Evolutionary conservation across 2,888 invertebrate species (phyloP), one percentile per base, ranked within the genome.

Genomic region (Papilio gigon): DNA sequence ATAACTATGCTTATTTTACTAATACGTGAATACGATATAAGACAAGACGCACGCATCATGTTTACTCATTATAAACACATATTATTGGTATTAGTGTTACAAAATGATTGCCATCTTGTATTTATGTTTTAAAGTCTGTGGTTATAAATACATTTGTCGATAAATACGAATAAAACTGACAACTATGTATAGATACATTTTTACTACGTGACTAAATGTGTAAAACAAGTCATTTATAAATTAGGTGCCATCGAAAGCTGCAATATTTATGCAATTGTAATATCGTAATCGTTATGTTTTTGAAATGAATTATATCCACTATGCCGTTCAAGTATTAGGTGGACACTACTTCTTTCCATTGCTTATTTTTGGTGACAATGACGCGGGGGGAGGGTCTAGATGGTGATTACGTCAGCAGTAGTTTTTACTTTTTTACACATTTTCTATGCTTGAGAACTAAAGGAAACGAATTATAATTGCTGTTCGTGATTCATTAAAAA

Each of bases 1-100:
- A 68, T 68, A 59, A 59, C 40, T 65, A 42, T 33, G 65, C 60
- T 65, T 69, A 30, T 69, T 68, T 64, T 60, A 60, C 50, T 68
- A 64, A 50, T 59, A 60, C 40, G 59, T 40, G 60, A 59, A 64
- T 40, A 60, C 50, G 40, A 42, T 60, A 60, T 50, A 65, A 65
- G 40, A 68, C 68, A 68, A 58, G 40, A 56, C 58, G 44, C 63
- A 40, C 60, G 50, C 65, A 65, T 59, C 25, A 53, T 65, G 65
- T 65, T 53, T 60, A 65, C 30, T 59, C 22, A 65, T 50, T 33
- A 42, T 69, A 69, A 69, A 69, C 60, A 67, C n/a, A 56, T 27
- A 35, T 53, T 35, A 35, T 8, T 37, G 20, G 20, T 8, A 37
- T 53, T 20, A 35, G 65, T 40, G 53, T 60, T 69, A 65, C 11